A percentile compares a stretch with the other conserved stretches of the same genome.
These are phyloP conservation scores for Catharus fuscescens DNA, from an alignment of 2,113 vertebrate genomes.

Conservation along the genomic window DNA sequence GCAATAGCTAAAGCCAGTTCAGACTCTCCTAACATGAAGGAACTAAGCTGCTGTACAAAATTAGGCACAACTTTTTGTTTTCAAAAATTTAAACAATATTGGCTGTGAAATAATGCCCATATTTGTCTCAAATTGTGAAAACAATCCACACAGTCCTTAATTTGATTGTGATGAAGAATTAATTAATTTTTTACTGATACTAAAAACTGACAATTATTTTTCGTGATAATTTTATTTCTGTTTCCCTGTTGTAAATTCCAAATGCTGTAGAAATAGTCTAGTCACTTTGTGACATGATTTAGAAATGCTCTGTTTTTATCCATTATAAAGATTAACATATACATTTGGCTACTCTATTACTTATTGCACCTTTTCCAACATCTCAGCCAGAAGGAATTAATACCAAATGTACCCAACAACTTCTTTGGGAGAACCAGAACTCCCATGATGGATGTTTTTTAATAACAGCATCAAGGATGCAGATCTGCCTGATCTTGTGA, in stretches of 20 bases:
- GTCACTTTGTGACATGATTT: not conserved
- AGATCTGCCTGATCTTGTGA: not conserved
- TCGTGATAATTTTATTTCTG: not conserved
- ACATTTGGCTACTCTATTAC: not conserved
- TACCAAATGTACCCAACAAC: not conserved
- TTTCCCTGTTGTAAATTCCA: not conserved
- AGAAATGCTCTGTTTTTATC: not conserved
- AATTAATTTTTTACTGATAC: not conserved
- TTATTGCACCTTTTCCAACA: not conserved
- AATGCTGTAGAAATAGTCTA: not conserved
- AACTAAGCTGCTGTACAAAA: not conserved
- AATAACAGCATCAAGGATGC: conserved; percentile 8
- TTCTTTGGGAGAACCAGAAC: not conserved
- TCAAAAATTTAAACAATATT: not conserved
- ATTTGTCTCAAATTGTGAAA: not conserved
- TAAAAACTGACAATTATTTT: not conserved
- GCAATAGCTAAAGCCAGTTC: not conserved
- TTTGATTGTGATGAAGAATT: not conserved
- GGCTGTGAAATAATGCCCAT: not conserved
- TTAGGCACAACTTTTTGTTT: not conserved
- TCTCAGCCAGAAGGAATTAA: not conserved
- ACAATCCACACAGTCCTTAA: not conserved
- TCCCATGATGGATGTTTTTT: conserved; percentile 27
- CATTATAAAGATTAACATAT: not conserved
- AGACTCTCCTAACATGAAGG: not conserved